A percentile compares a stretch with the other conserved stretches of the same genome.
phyloP scores from a whole-genome alignment of 2,888 invertebrate genomes.

The Chrysomela aeneicollis region DNA sequence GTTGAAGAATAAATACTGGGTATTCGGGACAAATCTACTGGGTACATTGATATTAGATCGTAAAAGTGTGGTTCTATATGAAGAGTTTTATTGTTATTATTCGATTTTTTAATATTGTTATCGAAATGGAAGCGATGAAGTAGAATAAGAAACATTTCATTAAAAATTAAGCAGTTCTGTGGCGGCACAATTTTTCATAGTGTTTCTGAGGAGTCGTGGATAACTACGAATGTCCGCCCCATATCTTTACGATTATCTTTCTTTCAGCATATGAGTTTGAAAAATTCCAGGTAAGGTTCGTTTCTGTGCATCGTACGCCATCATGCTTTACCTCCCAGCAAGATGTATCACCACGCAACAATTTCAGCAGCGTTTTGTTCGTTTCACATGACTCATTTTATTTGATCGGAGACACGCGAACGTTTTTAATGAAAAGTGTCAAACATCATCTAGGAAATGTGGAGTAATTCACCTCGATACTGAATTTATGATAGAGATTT shows the following conservation, averaged over 20 bases:
- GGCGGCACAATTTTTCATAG: neutral
- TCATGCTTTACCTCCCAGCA: conserved; percentile 41
- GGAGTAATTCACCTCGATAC: no score
- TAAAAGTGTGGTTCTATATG: no score
- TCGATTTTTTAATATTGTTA: no score
- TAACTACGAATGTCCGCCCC: neutral
- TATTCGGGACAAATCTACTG: no score
- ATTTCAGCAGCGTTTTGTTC: conserved; percentile 29
- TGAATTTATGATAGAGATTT: no score
- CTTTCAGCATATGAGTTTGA: conserved; percentile 35
- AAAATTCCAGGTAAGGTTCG: conserved; percentile 35
- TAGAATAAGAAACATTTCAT: no score
- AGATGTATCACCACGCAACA: conserved; percentile 32
- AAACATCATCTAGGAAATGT: no score
- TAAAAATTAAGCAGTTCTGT: neutral
- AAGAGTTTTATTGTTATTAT: no score
- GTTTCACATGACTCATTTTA: conserved; percentile 33
- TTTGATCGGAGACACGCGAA: neutral
- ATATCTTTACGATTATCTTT: conserved; percentile 29
- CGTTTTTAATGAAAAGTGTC: no score
- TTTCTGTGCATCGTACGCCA: conserved; percentile 34
- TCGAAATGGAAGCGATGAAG: no score
- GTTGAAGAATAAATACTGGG: no score
- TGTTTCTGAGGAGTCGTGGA: neutral
- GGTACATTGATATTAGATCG: no score